Evolutionary conservation across 2,888 invertebrate genomes (phyloP).

Genomic region (Oscheius sp.): DNA sequence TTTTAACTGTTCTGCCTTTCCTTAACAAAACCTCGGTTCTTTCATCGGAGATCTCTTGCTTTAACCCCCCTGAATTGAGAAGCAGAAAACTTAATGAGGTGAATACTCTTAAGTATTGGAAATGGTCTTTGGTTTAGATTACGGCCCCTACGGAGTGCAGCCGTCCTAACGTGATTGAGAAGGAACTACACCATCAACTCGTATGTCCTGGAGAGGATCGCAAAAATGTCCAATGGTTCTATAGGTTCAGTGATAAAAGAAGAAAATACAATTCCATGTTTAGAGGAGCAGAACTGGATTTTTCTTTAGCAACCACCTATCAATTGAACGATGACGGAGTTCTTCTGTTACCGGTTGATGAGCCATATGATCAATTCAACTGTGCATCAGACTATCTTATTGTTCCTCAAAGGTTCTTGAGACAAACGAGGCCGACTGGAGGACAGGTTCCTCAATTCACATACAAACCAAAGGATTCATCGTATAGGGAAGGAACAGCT

Average conservation of each 20-base stretch:
- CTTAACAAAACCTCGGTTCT: neutral
- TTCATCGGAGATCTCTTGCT: constrained; percentile 33
- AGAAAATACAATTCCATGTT: too few relatives aligned
- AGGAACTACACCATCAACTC: constrained; percentile 16
- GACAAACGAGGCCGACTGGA: constrained; percentile 13
- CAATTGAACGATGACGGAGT: constrained; percentile 6
- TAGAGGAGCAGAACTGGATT: constrained; percentile 25
- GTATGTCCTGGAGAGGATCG: constrained; percentile 9
- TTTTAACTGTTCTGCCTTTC: constrained; percentile 20
- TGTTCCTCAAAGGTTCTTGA: constrained; percentile 23
- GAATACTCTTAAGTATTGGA: neutral
- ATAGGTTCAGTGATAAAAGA: constrained; percentile 11
- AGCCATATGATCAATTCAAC: neutral
- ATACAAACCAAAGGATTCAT: constrained; percentile 42
- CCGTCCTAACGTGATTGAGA: neutral
- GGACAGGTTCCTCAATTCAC: constrained; percentile 40
- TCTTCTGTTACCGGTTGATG: constrained; percentile 23
- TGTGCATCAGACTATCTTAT: constrained; percentile 24
- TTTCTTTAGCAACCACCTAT: constrained; percentile 20
- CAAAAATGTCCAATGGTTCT: constrained; percentile 23
- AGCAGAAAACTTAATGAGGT: constrained; percentile 35
- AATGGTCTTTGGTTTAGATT: neutral
- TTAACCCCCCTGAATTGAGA: constrained; percentile 39
- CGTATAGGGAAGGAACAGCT: constrained; percentile 44
- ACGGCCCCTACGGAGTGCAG: neutral